These are phyloP conservation scores for Heliothis peltigera DNA, from an alignment of 2,888 invertebrate species.

Conservation along the genomic window DNA sequence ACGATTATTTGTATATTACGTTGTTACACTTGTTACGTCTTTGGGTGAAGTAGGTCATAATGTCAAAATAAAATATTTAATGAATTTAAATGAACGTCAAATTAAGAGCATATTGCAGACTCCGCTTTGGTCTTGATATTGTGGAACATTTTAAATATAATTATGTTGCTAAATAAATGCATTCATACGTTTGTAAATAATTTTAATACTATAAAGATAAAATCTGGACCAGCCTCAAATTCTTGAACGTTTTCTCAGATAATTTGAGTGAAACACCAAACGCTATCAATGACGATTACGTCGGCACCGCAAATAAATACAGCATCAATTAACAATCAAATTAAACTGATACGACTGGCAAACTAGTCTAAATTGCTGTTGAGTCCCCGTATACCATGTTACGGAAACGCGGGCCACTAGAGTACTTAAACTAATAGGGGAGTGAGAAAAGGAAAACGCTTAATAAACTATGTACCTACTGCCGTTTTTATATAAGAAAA, in stretches of 20 bases:
- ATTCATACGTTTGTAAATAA: background rate
- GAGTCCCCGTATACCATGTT: slow-evolving; percentile 25
- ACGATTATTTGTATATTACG: slow-evolving; percentile 37
- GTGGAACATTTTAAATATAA: background rate
- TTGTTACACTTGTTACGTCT: slow-evolving; percentile 38
- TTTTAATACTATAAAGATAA: background rate
- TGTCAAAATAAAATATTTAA: slow-evolving; percentile 38
- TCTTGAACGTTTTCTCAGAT: slow-evolving; percentile 10
- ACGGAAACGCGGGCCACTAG: slow-evolving; percentile 33
- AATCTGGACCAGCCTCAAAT: background rate
- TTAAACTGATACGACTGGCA: slow-evolving; percentile 39
- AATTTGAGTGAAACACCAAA: slow-evolving; percentile 30
- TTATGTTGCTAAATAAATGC: background rate
- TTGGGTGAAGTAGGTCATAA: slow-evolving; percentile 33
- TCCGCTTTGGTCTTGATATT: background rate
- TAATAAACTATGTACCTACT: too few relatives aligned
- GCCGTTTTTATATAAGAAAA: background rate
- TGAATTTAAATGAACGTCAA: too few relatives aligned
- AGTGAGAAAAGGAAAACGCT: slow-evolving; percentile 9
- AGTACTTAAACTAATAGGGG: slow-evolving; percentile 47
- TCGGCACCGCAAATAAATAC: slow-evolving; percentile 48
- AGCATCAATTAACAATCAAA: slow-evolving; percentile 54
- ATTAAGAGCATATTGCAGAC: background rate
- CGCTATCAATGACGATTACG: slow-evolving; percentile 37
- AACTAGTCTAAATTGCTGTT: slow-evolving; percentile 40